Conservation (phyloP, 2,888 invertebrate genomes). For the Polymixis flavicincta region DNA sequence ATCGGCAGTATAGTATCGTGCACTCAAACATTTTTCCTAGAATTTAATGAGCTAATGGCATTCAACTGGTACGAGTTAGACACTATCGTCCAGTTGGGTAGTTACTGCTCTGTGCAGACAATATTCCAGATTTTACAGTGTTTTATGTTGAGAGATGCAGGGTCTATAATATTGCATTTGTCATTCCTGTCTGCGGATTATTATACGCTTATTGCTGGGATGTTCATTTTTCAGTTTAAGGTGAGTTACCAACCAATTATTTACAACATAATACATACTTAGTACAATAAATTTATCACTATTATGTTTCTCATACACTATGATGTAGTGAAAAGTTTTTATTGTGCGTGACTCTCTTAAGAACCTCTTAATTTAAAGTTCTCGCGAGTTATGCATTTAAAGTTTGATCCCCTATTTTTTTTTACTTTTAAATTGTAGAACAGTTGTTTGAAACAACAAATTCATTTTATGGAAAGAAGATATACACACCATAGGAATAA, state of each 20-base stretch:
- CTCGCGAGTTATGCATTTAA: background rate
- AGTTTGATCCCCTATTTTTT: background rate
- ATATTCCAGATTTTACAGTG: constrained; percentile 94
- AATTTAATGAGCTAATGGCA: constrained; percentile 92
- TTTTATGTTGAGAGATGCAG: constrained; percentile 93
- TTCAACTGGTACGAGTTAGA: constrained; percentile 93
- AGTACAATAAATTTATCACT: background rate
- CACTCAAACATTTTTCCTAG: constrained; percentile 94
- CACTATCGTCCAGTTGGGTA: constrained; percentile 90
- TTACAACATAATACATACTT: background rate
- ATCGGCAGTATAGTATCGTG: constrained; percentile 95
- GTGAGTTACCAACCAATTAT: constrained; percentile 81
- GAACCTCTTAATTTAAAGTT: background rate
- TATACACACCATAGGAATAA: background rate
- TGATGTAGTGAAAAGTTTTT: background rate
- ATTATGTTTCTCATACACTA: background rate
- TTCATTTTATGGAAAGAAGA: background rate
- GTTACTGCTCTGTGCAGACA: constrained; percentile 94
- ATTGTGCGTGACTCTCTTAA: background rate
- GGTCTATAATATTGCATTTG: constrained; percentile 95
- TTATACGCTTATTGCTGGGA: constrained; percentile 95
- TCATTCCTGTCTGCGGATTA: constrained; percentile 96
- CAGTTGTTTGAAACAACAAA: background rate
- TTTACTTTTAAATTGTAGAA: background rate
- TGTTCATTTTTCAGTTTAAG: constrained; percentile 95